Evolutionary conservation across 2,797 vertebrate genomes (phyloP), one percentile per base, ranked within the genome.

Genomic region (Sciurus vulgaris): DNA sequence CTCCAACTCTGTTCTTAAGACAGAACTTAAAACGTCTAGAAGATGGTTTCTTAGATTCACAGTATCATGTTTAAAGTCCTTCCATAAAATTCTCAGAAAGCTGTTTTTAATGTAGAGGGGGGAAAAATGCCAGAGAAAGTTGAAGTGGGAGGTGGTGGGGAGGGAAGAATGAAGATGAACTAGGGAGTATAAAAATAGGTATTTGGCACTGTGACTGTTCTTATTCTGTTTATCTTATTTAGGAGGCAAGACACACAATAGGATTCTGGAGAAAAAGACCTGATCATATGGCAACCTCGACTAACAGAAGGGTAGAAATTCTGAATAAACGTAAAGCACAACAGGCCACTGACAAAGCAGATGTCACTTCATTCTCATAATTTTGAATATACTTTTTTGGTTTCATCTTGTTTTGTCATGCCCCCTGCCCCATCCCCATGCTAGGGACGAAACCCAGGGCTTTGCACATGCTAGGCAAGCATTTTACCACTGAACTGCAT

Each of bases 61-160:
- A 35, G 5, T 47, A 41, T 88, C 38, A 72, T 49, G 35, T 72
- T 67, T 22, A 90, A 87, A 88, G 41, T 20, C 61, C 87, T 97
- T 85, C 59, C 70, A 73, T 82, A 56, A 74, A 69, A 87, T 84
- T 92, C 96, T 81, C 63, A 91, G 79, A 86, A 91, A 91, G 26
- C 56, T 93, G 59, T 93, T 96, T 95, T 93, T 76, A 86, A 86
- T 18, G 3, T 30, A 33, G 41, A 79, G 38, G 38, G 38, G 24
- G 76, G 12, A 3, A 86, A 93, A 67, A 82, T 47, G 49, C 67
- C 38, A 59, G 54, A 85, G 89, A 87, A 96, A 87, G 47, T 61
- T 77, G 35, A 49, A 47, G 30, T 18, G 7, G 78, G 30, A 24
- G 47, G 30, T 49, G 12, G 8, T 33, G 18, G 8, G 17, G 18